Percentiles rank a stretch among this genome's conserved stretches.
These are phyloP conservation scores for Plodia interpunctella DNA, from an alignment of 1,140 invertebrate genomes.

Conservation along the genomic window DNA sequence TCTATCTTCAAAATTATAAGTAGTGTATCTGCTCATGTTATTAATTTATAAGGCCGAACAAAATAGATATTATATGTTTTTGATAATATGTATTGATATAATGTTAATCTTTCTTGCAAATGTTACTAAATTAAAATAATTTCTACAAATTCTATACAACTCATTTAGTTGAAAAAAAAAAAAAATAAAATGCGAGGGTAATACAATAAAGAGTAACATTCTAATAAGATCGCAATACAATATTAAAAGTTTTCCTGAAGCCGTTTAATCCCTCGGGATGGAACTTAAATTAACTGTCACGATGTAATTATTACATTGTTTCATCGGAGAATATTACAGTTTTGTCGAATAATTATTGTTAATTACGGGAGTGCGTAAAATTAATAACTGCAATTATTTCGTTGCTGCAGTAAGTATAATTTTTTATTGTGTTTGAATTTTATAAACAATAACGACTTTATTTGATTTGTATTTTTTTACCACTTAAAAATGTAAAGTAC, in stretches of 20 bases:
- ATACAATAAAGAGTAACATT: constrained; percentile 1
- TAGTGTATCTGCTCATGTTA: no score
- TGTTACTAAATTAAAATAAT: not conserved
- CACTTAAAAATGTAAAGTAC: no score
- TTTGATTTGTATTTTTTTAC: no score
- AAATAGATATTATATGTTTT: no score
- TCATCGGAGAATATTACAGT: not conserved
- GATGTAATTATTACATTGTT: constrained; percentile 6
- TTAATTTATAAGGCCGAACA: no score
- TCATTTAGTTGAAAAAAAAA: no score
- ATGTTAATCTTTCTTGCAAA: no score
- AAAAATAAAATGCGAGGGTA: not conserved
- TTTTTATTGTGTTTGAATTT: not conserved
- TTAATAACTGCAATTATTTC: not conserved
- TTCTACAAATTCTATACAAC: no score
- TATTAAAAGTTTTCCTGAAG: constrained; percentile 4
- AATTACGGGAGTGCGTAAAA: not conserved
- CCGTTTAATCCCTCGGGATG: constrained; percentile 1
- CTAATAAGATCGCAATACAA: not conserved
- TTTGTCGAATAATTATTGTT: constrained; percentile 2
- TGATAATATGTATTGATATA: no score
- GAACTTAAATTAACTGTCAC: constrained; percentile 5
- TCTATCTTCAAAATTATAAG: no score
- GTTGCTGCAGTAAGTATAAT: not conserved
- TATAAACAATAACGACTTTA: no score